These are phyloP conservation scores for Neelides sp. DNA, from an alignment of 1,140 invertebrate species.

Conservation along the genomic window DNA sequence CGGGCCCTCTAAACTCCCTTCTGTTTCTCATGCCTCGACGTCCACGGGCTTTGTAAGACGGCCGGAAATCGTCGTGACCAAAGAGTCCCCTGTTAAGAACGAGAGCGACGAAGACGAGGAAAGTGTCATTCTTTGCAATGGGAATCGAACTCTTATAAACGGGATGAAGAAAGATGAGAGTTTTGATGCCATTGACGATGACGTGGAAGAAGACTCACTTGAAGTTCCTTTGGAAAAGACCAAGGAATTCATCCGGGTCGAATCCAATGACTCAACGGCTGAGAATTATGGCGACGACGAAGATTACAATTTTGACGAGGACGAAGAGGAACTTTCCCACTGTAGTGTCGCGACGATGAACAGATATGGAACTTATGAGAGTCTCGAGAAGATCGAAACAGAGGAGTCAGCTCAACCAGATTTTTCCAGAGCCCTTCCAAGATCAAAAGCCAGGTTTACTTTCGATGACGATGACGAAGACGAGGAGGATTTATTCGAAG, in stretches of 20 bases:
- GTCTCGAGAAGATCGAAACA: slow-evolving; percentile 27
- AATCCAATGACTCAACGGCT: slow-evolving; percentile 23
- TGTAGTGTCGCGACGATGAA: slow-evolving; percentile 28
- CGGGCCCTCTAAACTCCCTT: neutral
- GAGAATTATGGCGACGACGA: slow-evolving; percentile 29
- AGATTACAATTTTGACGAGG: slow-evolving; percentile 21
- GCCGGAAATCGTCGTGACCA: slow-evolving; percentile 23
- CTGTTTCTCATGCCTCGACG: neutral
- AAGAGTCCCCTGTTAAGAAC: slow-evolving; percentile 19
- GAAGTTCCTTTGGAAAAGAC: neutral
- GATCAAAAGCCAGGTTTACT: slow-evolving; percentile 25
- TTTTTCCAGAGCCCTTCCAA: slow-evolving; percentile 13
- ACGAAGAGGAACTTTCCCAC: slow-evolving; percentile 24
- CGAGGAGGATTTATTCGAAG: slow-evolving; percentile 28
- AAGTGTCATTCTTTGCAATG: slow-evolving; percentile 4
- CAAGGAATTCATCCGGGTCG: slow-evolving; percentile 18
- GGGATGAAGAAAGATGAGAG: neutral
- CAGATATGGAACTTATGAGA: slow-evolving; percentile 30
- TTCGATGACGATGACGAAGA: slow-evolving; percentile 23
- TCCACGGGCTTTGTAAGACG: slow-evolving; percentile 4
- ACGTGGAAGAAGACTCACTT: neutral
- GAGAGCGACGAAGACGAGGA: slow-evolving; percentile 21
- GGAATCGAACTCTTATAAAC: no score
- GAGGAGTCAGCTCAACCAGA: slow-evolving; percentile 14
- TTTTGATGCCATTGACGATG: neutral